Evolutionary conservation across 2,888 invertebrate genomes (phyloP).

Genomic region (Mimachlamys varia): DNA sequence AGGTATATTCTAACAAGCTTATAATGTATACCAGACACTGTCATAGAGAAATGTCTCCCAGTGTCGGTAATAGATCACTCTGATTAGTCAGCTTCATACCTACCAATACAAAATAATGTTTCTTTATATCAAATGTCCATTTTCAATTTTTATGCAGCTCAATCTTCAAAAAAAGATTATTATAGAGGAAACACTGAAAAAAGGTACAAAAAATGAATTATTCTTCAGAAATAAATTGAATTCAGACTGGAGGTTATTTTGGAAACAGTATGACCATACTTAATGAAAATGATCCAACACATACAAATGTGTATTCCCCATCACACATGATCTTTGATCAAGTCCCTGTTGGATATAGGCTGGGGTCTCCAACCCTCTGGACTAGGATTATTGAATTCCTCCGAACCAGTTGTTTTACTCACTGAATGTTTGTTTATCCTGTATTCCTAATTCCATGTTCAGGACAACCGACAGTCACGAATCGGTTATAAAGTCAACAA

Average conservation of each 20-base stretch:
- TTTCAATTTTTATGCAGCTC: not conserved
- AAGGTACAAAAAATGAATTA: not conserved
- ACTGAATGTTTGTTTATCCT: too few relatives aligned
- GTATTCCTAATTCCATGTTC: too few relatives aligned
- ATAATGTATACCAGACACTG: conserved; percentile 4
- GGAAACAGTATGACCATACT: not conserved
- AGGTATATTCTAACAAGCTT: not conserved
- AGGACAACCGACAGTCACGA: too few relatives aligned
- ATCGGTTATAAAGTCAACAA: too few relatives aligned
- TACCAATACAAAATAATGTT: not conserved
- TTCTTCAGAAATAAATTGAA: not conserved
- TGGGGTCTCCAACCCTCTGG: too few relatives aligned
- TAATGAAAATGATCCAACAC: not conserved
- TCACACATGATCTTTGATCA: not conserved
- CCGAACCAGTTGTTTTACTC: too few relatives aligned
- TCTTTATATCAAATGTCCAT: not conserved
- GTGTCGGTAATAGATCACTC: not conserved
- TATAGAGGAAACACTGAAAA: not conserved
- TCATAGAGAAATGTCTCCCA: not conserved
- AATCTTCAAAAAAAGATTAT: not conserved
- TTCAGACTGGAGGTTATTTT: not conserved
- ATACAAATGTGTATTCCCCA: not conserved
- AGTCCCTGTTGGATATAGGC: not conserved
- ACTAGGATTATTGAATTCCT: too few relatives aligned
- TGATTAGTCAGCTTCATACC: not conserved